These are phyloP conservation scores for Anthopleura sola DNA, from an alignment of 64 coral and sea anemone genomes.

Conservation along the genomic window DNA sequence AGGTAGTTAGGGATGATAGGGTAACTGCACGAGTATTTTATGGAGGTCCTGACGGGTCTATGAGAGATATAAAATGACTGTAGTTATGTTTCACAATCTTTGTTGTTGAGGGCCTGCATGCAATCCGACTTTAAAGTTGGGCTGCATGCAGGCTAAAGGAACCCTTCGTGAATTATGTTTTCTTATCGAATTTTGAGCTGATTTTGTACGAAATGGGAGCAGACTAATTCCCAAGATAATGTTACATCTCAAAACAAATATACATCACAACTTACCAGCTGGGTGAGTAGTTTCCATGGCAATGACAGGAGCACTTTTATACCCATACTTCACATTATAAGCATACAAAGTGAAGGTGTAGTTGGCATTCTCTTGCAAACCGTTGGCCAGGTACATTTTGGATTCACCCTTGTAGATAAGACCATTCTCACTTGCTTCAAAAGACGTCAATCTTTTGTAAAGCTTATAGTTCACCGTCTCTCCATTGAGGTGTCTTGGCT, in stretches of 20 bases:
- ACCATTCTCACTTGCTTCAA: not conserved
- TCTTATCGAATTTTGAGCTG: too few species aligned
- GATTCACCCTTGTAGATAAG: conserved; percentile 9
- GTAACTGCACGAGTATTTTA: too few species aligned
- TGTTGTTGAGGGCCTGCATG: not conserved
- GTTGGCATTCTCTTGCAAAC: conserved; percentile 17
- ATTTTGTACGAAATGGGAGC: too few species aligned
- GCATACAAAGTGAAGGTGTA: conserved; percentile 33
- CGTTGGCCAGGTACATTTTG: not conserved
- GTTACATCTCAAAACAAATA: too few species aligned
- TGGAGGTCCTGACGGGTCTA: too few species aligned
- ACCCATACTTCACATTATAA: conserved; percentile 3
- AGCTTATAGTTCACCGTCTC: not conserved
- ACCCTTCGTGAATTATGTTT: not conserved
- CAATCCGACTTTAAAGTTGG: too few species aligned
- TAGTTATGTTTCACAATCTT: not conserved
- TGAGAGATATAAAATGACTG: too few species aligned
- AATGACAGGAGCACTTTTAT: conserved; percentile 4
- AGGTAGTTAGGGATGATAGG: too few species aligned
- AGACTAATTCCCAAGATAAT: too few species aligned
- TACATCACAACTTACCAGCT: not conserved
- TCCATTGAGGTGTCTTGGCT: conserved; percentile 22
- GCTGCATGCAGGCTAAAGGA: too few species aligned
- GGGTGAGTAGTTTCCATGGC: conserved; percentile 36
- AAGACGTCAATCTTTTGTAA: conserved; percentile 8